Percentiles rank a stretch among this genome's conserved stretches.
Conservation (phyloP, 1,140 invertebrate genomes). For the Maconellicoccus hirsutus region DNA sequence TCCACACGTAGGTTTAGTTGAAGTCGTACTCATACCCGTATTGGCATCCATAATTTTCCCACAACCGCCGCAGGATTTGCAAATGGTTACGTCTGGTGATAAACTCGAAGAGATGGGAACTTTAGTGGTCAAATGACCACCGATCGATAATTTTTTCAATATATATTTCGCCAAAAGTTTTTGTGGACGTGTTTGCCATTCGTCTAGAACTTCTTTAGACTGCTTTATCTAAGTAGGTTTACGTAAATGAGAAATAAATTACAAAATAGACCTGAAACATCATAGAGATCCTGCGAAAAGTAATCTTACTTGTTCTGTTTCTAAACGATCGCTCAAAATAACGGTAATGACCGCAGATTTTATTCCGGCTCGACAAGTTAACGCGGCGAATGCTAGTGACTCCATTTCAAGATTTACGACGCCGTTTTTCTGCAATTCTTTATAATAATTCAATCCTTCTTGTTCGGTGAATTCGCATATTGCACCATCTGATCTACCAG, state of each 20-base stretch:
- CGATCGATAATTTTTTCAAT: not conserved
- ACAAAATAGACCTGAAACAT: too few species aligned
- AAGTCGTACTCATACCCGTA: not conserved
- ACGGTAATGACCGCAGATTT: not conserved
- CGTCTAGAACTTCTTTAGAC: slow-evolving; percentile 9
- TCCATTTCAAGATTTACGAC: slow-evolving; percentile 5
- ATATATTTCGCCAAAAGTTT: not conserved
- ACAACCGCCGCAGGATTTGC: too few species aligned
- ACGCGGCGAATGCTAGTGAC: not conserved
- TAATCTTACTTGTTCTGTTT: not conserved
- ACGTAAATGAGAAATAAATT: not conserved
- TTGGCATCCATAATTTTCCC: too few species aligned
- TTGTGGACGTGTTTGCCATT: slow-evolving; percentile 3
- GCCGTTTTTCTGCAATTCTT: slow-evolving; percentile 12
- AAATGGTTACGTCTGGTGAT: too few species aligned
- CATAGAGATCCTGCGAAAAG: not conserved
- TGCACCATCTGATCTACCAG: not conserved
- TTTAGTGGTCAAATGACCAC: not conserved
- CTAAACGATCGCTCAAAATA: not conserved
- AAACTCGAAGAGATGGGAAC: not conserved
- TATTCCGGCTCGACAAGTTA: not conserved
- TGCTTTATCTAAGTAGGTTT: slow-evolving; percentile 1
- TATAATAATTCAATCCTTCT: slow-evolving; percentile 2
- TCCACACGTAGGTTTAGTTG: not conserved
- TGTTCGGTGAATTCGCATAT: slow-evolving; percentile 11